Evolutionary conservation across 2,888 invertebrate species (phyloP).

Genomic region (Asteroscopus sphinx): DNA sequence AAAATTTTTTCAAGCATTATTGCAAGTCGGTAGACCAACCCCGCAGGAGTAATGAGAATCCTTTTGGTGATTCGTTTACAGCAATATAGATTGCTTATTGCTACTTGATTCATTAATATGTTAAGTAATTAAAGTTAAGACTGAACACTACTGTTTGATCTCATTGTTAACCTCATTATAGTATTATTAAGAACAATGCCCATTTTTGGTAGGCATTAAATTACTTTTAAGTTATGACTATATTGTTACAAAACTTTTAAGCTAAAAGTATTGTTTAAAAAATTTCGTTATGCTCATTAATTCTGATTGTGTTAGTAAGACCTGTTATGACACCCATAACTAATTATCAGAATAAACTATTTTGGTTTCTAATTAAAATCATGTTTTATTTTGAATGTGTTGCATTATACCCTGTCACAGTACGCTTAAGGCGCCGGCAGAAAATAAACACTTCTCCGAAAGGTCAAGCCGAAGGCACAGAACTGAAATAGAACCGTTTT

Average conservation of each 20-base stretch:
- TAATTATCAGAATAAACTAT: neutral
- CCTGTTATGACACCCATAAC: neutral
- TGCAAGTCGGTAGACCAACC: conserved; percentile 6
- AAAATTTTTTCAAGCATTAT: conserved; percentile 24
- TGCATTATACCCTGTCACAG: conserved; percentile 7
- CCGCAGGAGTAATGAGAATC: neutral
- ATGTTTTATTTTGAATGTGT: neutral
- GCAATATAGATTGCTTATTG: neutral
- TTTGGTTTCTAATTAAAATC: neutral
- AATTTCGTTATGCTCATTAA: neutral
- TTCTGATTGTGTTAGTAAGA: too few species aligned
- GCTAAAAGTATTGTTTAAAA: neutral
- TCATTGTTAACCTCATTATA: too few species aligned
- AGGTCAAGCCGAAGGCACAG: conserved; percentile 37
- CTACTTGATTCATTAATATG: neutral
- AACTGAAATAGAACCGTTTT: conserved; percentile 40
- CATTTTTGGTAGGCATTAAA: too few species aligned
- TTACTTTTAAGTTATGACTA: too few species aligned
- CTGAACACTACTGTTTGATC: too few species aligned
- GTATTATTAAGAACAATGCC: too few species aligned
- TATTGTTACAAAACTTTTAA: neutral
- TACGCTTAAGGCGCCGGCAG: conserved; percentile 29
- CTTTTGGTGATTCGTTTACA: neutral
- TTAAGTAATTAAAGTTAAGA: neutral
- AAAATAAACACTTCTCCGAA: conserved; percentile 31